A percentile compares a stretch with the other conserved stretches of the same genome.
Conservation (phyloP, 1,140 invertebrate species). For the Sminthurides bifidus region DNA sequence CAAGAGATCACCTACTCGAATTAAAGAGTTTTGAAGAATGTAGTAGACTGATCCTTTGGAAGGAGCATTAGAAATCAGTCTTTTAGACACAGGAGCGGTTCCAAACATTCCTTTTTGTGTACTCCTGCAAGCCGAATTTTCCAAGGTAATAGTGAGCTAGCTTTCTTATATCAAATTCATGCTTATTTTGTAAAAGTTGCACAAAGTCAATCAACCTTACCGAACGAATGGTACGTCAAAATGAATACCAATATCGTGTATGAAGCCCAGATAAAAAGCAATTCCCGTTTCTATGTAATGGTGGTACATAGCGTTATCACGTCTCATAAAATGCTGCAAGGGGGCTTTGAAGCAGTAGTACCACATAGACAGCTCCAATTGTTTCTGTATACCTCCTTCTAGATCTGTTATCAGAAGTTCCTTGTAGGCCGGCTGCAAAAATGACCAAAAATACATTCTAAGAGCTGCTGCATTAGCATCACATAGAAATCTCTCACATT, state of each 20-base stretch:
- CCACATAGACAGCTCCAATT: constrained; percentile 26
- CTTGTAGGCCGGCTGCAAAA: constrained; percentile 22
- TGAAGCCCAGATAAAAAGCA: constrained; percentile 27
- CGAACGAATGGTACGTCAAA: constrained; percentile 29
- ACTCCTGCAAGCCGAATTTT: constrained; percentile 1
- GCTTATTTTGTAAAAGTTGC: neutral
- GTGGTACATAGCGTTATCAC: constrained; percentile 23
- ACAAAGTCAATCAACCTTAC: constrained; percentile 10
- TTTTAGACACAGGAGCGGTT: constrained; percentile 15
- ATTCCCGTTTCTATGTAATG: constrained; percentile 28
- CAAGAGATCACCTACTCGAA: constrained; percentile 28
- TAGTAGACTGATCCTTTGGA: constrained; percentile 26
- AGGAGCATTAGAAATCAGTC: neutral
- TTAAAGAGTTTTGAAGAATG: constrained; percentile 30
- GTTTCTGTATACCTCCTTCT: constrained; percentile 19
- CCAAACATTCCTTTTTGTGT: constrained; percentile 8
- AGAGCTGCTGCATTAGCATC: too few species aligned
- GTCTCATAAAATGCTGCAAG: constrained; percentile 15
- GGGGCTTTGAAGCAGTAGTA: constrained; percentile 30
- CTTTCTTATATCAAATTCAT: neutral
- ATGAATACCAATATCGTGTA: constrained; percentile 29
- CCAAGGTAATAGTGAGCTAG: neutral
- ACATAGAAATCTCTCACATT: too few species aligned
- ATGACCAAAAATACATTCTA: neutral
- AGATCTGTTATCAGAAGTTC: constrained; percentile 23